Percentiles rank a stretch among this genome's conserved stretches.
Evolutionary conservation across 2,113 vertebrate species (phyloP).

Genomic region (Hypanus sabinus): DNA sequence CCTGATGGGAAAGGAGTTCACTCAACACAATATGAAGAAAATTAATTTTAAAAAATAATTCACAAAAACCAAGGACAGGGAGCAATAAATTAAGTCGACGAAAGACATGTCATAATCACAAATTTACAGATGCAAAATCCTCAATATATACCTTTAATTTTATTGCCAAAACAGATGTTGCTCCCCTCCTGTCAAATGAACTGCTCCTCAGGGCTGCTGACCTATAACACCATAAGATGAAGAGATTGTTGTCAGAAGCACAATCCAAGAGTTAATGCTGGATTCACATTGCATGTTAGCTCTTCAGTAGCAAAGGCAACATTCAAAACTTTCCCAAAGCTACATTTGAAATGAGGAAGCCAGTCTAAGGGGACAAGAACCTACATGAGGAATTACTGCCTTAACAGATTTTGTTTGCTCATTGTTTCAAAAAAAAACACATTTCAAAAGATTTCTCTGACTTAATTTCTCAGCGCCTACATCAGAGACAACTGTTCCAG

Average conservation of each 20-base stretch:
- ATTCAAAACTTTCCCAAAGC: constrained; percentile 37
- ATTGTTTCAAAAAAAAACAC: neutral
- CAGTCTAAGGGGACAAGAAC: neutral
- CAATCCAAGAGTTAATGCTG: constrained; percentile 33
- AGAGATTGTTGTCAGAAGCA: constrained; percentile 35
- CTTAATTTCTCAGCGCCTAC: no score
- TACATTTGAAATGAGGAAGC: constrained; percentile 8
- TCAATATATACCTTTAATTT: constrained; percentile 37
- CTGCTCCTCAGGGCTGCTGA: constrained; percentile 36
- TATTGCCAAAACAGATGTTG: constrained; percentile 36
- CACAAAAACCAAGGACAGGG: neutral
- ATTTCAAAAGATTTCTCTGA: neutral
- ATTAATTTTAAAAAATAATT: no score
- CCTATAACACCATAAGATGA: constrained; percentile 38
- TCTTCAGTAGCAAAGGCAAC: constrained; percentile 32
- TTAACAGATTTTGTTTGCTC: neutral
- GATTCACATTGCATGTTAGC: constrained; percentile 37
- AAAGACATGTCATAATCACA: neutral
- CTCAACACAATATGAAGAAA: neutral
- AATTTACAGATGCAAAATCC: constrained; percentile 33
- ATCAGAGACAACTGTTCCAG: neutral
- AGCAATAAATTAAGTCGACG: neutral
- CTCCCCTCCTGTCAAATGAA: constrained; percentile 35
- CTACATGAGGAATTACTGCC: neutral
- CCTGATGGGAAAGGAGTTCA: neutral